phyloP scores from a whole-genome alignment of 2,113 vertebrate genomes.

The Rhinolophus sinicus region DNA sequence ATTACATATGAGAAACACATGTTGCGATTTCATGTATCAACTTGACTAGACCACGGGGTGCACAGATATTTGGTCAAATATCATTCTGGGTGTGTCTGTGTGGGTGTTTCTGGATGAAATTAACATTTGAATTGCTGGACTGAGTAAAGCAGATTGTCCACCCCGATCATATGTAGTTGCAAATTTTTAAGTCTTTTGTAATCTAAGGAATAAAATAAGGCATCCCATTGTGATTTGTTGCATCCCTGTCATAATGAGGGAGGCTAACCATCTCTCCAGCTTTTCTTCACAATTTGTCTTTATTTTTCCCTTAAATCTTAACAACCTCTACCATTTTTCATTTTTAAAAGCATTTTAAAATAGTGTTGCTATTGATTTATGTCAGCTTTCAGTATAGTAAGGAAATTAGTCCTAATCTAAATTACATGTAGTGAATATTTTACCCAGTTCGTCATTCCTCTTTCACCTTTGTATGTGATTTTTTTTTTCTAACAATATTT shows the following conservation, averaged over 20 bases:
- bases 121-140: not conserved
- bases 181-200: not conserved
- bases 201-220: not conserved
- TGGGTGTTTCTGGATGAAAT: not conserved
- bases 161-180: not conserved
- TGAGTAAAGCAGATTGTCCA: not conserved
- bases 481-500: not conserved
- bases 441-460: not conserved
- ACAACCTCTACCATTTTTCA: not conserved
- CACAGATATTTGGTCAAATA: not conserved
- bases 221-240: not conserved
- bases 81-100: not conserved
- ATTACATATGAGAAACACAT: not conserved
- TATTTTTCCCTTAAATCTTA: not conserved
- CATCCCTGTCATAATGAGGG: not conserved
- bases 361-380: not conserved
- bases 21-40: not conserved
- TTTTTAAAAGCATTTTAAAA: not conserved
- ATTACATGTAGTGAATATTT: not conserved
- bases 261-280: not conserved
- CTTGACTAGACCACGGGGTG: not conserved
- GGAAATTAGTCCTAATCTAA: not conserved
- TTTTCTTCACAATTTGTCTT: not conserved
- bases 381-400: not conserved
- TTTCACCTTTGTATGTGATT: not conserved